phyloP scores from a whole-genome alignment of 2,888 invertebrate species.

The Tyria jacobaeae region DNA sequence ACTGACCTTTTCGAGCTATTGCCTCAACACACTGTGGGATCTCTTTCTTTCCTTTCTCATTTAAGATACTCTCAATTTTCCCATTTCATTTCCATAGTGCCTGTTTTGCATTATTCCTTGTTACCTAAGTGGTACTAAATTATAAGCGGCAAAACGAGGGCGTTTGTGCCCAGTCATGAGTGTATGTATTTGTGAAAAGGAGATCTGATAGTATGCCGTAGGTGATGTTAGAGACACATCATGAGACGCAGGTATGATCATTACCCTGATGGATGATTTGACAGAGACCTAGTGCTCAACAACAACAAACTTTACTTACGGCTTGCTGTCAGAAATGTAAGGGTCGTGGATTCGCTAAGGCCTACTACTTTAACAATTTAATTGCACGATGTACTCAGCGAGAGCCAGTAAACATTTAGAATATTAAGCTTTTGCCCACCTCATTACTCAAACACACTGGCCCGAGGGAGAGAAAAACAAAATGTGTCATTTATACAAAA shows the following conservation, averaged over 20 bases:
- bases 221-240: no score
- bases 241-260: background rate
- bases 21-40: no score
- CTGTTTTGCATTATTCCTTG: no score
- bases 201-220: no score
- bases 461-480: constrained; percentile 8
- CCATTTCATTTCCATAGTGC: no score
- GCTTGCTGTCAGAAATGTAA: background rate
- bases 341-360: constrained; percentile 5
- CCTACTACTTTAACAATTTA: background rate
- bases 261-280: background rate
- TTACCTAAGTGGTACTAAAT: no score
- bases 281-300: background rate
- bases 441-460: constrained; percentile 12
- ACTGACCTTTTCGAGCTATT: no score
- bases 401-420: constrained; percentile 8
- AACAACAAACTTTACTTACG: background rate
- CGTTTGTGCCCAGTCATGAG: no score
- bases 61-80: no score
- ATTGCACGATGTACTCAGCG: constrained; percentile 10
- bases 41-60: no score
- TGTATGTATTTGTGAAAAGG: no score
- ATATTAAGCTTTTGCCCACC: constrained; percentile 13
- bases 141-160: no score
- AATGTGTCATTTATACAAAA: constrained; percentile 20